Evolutionary conservation across 1,140 invertebrate genomes (phyloP), one percentile per base, ranked within the genome.

Genomic region (Oncopodura yosiiana): DNA sequence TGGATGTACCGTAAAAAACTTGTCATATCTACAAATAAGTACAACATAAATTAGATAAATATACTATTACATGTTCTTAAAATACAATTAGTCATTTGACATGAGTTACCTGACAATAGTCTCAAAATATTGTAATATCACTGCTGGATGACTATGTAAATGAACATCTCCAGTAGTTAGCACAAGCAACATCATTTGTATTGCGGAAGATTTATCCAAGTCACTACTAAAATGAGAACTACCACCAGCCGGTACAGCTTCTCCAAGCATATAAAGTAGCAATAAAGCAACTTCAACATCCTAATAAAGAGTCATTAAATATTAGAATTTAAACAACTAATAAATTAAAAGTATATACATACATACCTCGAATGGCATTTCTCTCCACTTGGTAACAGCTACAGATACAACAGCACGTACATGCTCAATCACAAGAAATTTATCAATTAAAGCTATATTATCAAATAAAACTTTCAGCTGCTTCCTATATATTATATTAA

Each of bases 391-490:
- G 9, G 68, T 61, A 37, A 78, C 62, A 1, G 70, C 72, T n/a
- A 65, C 66, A 11, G 64, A 66, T 9, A 77, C 68, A n/a, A 74
- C 65, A 49, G 68, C 69, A 56, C 71, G 69, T 3, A 77, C 70
- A 18, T 68, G 69, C 36, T 68, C 59, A 36, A 78, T 61, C 2
- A 78, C 69, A 48, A 78, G 63, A 30, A 75, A 67, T 16, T 66
- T 64, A 56, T 78, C 74, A 49, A 77, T 56, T 5, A 66, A 66
- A 36, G 71, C 71, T 32, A 79, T 57, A 60, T 78, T 78, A 61
- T 77, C 77, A 63, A 78, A 77, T 3, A 79, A 65, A 6, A 74
- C 69, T 66, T 76, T 77, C 21, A 78, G 59, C 43, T 75, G 73
- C 65, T 79, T 78, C 53, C 77, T 70, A 62, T 72, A 76, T 52